Evolutionary conservation across 2,113 vertebrate genomes (phyloP).

Genomic region (Microcebus jonahi): DNA sequence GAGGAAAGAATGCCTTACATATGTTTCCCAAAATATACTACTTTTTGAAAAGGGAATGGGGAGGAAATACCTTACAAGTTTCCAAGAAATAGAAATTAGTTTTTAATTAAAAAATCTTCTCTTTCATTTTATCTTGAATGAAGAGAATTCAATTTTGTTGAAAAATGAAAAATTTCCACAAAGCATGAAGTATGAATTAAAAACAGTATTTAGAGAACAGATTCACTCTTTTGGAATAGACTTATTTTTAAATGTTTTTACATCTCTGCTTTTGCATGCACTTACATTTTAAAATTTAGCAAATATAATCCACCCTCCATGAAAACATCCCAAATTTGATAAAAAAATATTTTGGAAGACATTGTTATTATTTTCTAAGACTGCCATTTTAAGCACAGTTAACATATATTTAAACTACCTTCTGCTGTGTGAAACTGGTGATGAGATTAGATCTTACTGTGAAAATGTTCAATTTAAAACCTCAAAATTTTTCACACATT

Average conservation of each 20-base stretch:
- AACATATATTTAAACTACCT: constrained; percentile 58
- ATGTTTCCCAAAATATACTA: neutral
- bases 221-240: neutral
- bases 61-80: neutral
- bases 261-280: neutral
- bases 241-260: neutral
- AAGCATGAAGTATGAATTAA: neutral
- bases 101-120: neutral
- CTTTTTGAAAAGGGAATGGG: neutral
- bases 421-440: constrained; percentile 61
- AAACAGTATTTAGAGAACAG: neutral
- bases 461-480: constrained; percentile 65
- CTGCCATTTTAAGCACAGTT: constrained; percentile 41
- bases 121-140: neutral
- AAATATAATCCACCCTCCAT: neutral
- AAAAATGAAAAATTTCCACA: neutral
- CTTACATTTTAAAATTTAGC: neutral
- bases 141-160: neutral
- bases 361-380: constrained; percentile 48
- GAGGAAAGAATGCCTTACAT: neutral
- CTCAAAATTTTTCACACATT: constrained; percentile 48
- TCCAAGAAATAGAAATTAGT: neutral
- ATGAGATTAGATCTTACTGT: constrained; percentile 62
- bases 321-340: neutral
- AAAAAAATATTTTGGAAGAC: constrained; percentile 20